Base-by-base conservation (phyloP, 1,140 invertebrate genomes). In the Macrostomum lignano region DNA sequence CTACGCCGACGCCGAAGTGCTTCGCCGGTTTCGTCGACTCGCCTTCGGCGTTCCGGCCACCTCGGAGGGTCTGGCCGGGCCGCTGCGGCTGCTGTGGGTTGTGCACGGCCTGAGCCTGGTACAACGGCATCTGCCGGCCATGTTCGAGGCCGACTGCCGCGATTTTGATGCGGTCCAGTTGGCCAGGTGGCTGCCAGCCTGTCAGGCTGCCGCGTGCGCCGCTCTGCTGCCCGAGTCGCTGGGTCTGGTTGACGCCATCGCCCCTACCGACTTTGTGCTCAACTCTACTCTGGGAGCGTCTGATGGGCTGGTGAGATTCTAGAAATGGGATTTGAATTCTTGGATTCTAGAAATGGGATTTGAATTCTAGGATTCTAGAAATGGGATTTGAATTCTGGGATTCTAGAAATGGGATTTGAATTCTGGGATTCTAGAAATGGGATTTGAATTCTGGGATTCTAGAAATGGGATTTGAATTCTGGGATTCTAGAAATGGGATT, bases 161-260 rank as follows among this genome's bases (percentile, higher is more conserved):
- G 15, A 28, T 9, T 7, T 28, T 28, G 3, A 9, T 28, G 26
- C 14, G 4, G 14, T 17, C 14, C 14, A 28, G 17, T 28, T 17
- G 4, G 26, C 14, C 19, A 17, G 19, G 19, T 15, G 15, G 15
- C 15, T 28, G 15, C 15, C 15, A 9, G 3, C 15, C 3, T 7
- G 14, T 5, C 15, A 15, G 15, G 7, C 19, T 5, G 14, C 15
- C 15, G 14, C 19, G 7, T 28, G 26, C 46, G 38, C 46, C 1
- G 47, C 59, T 26, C 42, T 81, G 7, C 70, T 71, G 47, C 59
- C 68, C 30, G 68, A 84, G 38, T 67, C 72, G 6, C 65, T 81
- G 7, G 45, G 69, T 6, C 56, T 82, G n/a, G 69, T 69, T 1
- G 81, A 88, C 62, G 67, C 68, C 1, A 63, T 86, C 36, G 73